Evolutionary conservation across 2,888 invertebrate genomes (phyloP).

Genomic region (Creontiades dilutus): DNA sequence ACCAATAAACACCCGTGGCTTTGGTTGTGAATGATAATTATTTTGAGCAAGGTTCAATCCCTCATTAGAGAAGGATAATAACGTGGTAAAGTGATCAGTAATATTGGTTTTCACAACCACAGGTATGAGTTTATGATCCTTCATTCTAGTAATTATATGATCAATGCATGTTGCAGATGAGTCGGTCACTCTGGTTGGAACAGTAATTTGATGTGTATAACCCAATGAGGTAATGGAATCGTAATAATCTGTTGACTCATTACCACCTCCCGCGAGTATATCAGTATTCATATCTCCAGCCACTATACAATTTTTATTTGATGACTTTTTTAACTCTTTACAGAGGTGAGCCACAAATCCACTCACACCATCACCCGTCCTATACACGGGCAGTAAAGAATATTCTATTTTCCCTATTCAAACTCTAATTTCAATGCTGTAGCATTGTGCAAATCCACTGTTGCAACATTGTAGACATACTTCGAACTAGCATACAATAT

Average conservation of each 20-base stretch:
- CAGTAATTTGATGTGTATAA: not conserved
- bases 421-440: conserved; percentile 13
- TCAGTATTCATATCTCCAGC: conserved; percentile 11
- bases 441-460: too few species aligned
- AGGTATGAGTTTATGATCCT: conserved; percentile 37
- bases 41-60: not conserved
- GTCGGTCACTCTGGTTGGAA: conserved; percentile 28
- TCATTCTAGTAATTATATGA: conserved; percentile 39
- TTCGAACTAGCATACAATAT: conserved; percentile 14
- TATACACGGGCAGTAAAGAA: conserved; percentile 18
- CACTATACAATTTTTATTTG: conserved; percentile 16
- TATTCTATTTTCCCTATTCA: not conserved
- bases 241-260: not conserved
- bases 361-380: conserved; percentile 8
- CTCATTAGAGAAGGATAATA: conserved; percentile 41
- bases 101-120: conserved; percentile 20
- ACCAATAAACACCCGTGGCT: not conserved
- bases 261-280: not conserved
- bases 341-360: not conserved
- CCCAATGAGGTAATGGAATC: not conserved
- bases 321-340: conserved; percentile 4
- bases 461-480: not conserved
- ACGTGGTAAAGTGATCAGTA: conserved; percentile 31
- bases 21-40: conserved; percentile 3
- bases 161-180: conserved; percentile 2